Evolutionary conservation across 2,797 vertebrate genomes (phyloP).

Genomic region (Lacerta bilineata): DNA sequence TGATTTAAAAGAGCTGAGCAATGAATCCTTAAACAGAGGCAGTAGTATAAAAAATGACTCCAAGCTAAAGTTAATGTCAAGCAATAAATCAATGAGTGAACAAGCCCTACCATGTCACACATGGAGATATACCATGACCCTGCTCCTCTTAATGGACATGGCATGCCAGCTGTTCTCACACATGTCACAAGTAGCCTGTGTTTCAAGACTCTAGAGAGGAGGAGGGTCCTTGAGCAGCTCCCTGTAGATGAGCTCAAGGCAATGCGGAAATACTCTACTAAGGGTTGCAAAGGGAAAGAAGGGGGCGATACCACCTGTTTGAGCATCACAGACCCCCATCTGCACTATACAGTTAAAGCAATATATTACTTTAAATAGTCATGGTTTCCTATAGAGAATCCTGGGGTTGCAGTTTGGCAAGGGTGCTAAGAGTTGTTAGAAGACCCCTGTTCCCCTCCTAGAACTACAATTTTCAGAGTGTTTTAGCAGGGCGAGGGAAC

Average conservation of each 20-base stretch:
- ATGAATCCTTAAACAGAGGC: constrained; percentile 32
- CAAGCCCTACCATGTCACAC: neutral
- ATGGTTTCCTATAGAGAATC: too few species aligned
- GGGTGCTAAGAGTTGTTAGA: too few species aligned
- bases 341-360: too few species aligned
- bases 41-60: constrained; percentile 39
- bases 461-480: too few species aligned
- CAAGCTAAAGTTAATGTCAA: constrained; percentile 22
- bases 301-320: too few species aligned
- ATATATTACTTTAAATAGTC: too few species aligned
- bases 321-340: too few species aligned
- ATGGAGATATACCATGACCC: neutral
- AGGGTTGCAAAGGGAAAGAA: neutral
- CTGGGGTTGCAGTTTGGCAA: too few species aligned
- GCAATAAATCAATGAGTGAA: constrained; percentile 37
- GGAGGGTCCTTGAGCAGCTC: neutral
- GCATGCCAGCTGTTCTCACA: neutral
- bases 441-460: too few species aligned
- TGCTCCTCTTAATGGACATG: neutral
- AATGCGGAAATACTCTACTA: neutral
- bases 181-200: neutral
- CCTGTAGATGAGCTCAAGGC: neutral
- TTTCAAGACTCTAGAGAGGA: neutral
- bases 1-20: constrained; percentile 29
- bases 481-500: too few species aligned